Evolutionary conservation across 2,888 invertebrate genomes (phyloP).

Genomic region (Hedychridium roseum): DNA sequence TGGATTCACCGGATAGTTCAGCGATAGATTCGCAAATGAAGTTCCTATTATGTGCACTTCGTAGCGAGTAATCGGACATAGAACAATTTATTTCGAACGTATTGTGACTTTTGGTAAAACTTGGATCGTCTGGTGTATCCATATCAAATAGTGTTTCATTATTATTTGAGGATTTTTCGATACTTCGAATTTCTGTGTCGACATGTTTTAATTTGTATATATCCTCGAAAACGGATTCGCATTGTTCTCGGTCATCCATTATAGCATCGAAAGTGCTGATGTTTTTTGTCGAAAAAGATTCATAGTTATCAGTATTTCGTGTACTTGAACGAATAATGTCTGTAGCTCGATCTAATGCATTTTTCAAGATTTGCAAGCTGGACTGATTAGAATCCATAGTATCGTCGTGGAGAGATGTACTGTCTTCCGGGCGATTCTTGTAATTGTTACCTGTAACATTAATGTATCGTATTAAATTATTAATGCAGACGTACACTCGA

Average conservation of each 20-base stretch:
- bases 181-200: slow-evolving; percentile 34
- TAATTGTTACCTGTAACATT: too few relatives aligned
- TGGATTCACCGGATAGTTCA: slow-evolving; percentile 27
- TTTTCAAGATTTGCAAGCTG: slow-evolving; percentile 41
- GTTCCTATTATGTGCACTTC: slow-evolving; percentile 12
- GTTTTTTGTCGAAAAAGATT: slow-evolving; percentile 12
- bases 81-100: too few relatives aligned
- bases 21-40: slow-evolving; percentile 34
- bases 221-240: slow-evolving; percentile 36
- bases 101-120: slow-evolving; percentile 4
- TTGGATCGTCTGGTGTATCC: background rate
- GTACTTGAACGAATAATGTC: slow-evolving; percentile 40
- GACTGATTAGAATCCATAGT: too few relatives aligned
- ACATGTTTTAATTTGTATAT: slow-evolving; percentile 28
- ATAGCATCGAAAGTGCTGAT: slow-evolving; percentile 17
- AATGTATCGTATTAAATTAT: too few relatives aligned
- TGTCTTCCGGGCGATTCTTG: too few relatives aligned
- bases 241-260: slow-evolving; percentile 9
- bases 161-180: slow-evolving; percentile 30
- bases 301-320: slow-evolving; percentile 16
- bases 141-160: slow-evolving; percentile 13
- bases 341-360: slow-evolving; percentile 51
- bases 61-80: too few relatives aligned
- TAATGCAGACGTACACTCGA: too few relatives aligned
- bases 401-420: too few relatives aligned